Percentiles rank a stretch among this genome's conserved stretches.
phyloP scores from a whole-genome alignment of 2,113 vertebrate genomes.

The Microcebus jonahi region DNA sequence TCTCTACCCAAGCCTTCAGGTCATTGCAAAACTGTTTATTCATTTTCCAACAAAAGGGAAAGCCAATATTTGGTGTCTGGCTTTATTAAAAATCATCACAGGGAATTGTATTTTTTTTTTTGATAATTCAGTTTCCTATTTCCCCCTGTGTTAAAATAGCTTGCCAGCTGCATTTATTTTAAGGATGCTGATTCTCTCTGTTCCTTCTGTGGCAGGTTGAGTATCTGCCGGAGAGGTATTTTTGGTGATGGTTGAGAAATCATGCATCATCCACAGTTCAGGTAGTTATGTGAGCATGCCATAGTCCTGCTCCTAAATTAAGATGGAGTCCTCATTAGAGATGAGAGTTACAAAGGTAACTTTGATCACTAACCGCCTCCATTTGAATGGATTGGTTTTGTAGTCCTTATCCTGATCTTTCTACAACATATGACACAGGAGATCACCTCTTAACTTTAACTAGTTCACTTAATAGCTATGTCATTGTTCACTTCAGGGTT shows the following conservation, averaged over 20 bases:
- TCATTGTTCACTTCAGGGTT: not conserved
- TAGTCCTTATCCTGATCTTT: not conserved
- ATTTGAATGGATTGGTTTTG: not conserved
- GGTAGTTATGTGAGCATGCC: not conserved
- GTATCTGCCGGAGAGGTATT: not conserved
- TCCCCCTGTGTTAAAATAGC: not conserved
- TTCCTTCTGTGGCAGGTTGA: not conserved
- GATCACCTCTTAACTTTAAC: not conserved
- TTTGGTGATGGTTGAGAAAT: not conserved
- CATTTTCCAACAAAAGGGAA: constrained; percentile 67
- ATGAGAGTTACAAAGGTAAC: not conserved
- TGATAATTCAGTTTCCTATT: constrained; percentile 43
- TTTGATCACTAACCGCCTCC: not conserved
- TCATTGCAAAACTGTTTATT: constrained; percentile 79
- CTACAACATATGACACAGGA: not conserved
- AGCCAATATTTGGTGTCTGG: constrained; percentile 66
- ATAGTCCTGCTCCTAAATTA: not conserved
- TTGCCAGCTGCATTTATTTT: constrained; percentile 30
- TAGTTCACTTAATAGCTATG: not conserved
- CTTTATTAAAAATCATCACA: constrained; percentile 74
- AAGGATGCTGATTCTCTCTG: not conserved
- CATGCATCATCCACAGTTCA: not conserved
- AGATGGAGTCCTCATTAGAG: not conserved
- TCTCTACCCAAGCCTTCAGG: constrained; percentile 77
- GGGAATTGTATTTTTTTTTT: constrained; percentile 7